Evolutionary conservation across 2,888 invertebrate species (phyloP), one percentile per base, ranked within the genome.

Genomic region (Papilio protenor): DNA sequence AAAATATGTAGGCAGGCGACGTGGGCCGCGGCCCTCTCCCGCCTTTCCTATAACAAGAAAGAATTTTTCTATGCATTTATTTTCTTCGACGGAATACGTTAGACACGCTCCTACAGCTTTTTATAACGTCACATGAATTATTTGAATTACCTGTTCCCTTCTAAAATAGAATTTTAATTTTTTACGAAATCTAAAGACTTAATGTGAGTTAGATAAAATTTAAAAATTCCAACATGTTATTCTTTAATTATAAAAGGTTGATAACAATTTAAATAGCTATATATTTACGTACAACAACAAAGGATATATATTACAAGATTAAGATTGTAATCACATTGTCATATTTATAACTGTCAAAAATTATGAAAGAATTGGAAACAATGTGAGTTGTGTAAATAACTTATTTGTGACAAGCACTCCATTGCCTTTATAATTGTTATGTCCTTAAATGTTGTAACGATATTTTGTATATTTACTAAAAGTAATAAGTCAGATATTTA

Each of bases 1-100:
- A 94, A 94, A 94, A 94, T 94, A 94, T 94, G 94, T 94, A 94
- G 91, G 90, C 86, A 92, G 88, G 85, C 89, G 90, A 89, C 91
- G 91, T 90, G 91, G 86, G 86, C 87, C 84, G 86, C 81, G 81
- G 85, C 86, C 88, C 88, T 89, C 89, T 86, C 88, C 81, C 88
- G 87, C 86, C 89, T 92, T 92, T 93, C 89, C 94, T 94, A 92
- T 93, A 93, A 92, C 90, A 94, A 94, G 92, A 93, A 93, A 92
- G 90, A 92, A 92, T 90, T 92, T 93, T 92, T 93, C 93, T 93
- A 93, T 93, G 91, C 92, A 93, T 92, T 91, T 89, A 89, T 91
- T 91, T 92, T 89, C 88, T 89, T 82, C 82, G 83, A 84, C 89
- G 89, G 91, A 91, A 90, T 90, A 88, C 88, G 87, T 88, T 84